Evolutionary conservation across 2,113 vertebrate species (phyloP).

Genomic region (Psettodes erumei): DNA sequence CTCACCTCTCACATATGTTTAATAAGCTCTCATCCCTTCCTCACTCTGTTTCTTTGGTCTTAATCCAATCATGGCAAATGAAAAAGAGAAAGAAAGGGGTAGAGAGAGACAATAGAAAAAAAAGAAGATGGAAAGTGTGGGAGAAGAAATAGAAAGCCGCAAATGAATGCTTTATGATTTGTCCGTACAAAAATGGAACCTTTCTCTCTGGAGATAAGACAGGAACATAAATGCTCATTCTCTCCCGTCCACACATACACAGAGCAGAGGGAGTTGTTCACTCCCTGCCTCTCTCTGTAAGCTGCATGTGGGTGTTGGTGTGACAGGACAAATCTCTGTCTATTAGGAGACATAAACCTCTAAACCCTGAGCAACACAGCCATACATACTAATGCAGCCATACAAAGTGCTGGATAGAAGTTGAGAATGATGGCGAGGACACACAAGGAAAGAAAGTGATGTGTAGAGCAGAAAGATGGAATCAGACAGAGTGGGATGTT

Average conservation of each 20-base stretch:
- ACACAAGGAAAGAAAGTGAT: conserved; percentile 45
- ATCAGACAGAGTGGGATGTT: conserved; percentile 49
- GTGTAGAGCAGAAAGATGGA: conserved; percentile 43
- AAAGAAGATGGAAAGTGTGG: conserved; percentile 48
- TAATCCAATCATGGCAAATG: conserved; percentile 71
- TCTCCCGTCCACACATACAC: conserved; percentile 39
- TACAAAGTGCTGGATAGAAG: conserved; percentile 55
- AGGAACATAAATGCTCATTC: conserved; percentile 61
- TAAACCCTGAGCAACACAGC: conserved; percentile 73
- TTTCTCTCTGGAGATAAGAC: conserved; percentile 68
- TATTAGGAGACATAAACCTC: conserved; percentile 82
- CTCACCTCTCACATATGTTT: conserved; percentile 70
- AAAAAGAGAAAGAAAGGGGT: conserved; percentile 36
- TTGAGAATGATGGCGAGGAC: conserved; percentile 50
- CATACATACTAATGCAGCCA: conserved; percentile 77
- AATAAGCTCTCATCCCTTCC: conserved; percentile 71
- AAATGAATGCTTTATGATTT: conserved; percentile 72
- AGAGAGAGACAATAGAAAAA: too few relatives aligned
- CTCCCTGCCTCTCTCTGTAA: conserved; percentile 56
- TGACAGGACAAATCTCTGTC: conserved; percentile 80
- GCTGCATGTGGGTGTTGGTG: conserved; percentile 75
- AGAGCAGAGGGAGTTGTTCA: conserved; percentile 45
- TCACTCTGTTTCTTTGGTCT: conserved; percentile 69
- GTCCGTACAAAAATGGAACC: conserved; percentile 63
- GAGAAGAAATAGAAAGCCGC: conserved; percentile 58